These are phyloP conservation scores for Endomychus coccineus DNA, from an alignment of 2,888 invertebrate species.

Conservation along the genomic window DNA sequence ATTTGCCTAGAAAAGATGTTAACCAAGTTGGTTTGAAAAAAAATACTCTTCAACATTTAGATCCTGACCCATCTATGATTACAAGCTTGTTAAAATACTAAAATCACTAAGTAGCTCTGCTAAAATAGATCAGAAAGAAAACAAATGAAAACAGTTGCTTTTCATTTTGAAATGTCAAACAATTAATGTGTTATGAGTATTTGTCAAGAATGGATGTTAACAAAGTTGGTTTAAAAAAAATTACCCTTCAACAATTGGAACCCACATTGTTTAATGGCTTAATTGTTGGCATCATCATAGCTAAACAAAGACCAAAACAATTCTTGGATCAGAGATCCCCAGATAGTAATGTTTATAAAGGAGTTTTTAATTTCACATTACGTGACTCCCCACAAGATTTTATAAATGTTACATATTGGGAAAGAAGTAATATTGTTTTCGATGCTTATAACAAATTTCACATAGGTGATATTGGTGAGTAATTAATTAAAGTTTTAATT, in stretches of 20 bases:
- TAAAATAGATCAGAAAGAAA: too few species aligned
- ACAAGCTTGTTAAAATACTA: too few species aligned
- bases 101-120: too few species aligned
- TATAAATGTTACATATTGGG: slow-evolving; percentile 73
- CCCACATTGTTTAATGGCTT: slow-evolving; percentile 32
- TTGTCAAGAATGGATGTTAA: slow-evolving; percentile 19
- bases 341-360: slow-evolving; percentile 51
- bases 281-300: slow-evolving; percentile 56
- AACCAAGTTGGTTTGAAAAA: too few species aligned
- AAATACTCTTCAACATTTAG: too few species aligned
- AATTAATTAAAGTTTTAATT: too few species aligned
- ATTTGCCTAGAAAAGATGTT: too few species aligned
- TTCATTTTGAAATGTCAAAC: too few species aligned
- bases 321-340: slow-evolving; percentile 49
- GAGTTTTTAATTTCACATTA: slow-evolving; percentile 70
- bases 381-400: slow-evolving; percentile 65
- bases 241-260: slow-evolving; percentile 33
- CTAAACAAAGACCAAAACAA: slow-evolving; percentile 54
- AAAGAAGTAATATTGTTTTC: slow-evolving; percentile 54
- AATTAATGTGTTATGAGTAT: too few species aligned
- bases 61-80: too few species aligned
- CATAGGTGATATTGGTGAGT: slow-evolving; percentile 66
- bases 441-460: slow-evolving; percentile 56
- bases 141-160: too few species aligned
- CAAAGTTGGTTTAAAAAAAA: slow-evolving; percentile 29